Conservation (phyloP, 2,888 invertebrate species). For the Ectobius pallidus region DNA sequence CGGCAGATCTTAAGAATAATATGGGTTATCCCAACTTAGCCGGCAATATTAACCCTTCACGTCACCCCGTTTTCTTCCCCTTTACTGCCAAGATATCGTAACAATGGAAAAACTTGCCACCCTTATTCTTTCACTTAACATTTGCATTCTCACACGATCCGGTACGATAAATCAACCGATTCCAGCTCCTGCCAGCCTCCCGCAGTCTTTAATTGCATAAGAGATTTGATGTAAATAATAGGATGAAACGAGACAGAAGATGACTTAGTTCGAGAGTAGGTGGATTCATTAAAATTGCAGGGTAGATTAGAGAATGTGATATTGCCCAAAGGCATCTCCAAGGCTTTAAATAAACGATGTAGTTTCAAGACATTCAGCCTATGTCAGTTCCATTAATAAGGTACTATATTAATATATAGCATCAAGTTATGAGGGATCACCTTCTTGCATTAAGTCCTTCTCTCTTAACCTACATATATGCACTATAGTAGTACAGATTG, state of each 20-base stretch:
- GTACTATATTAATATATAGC: conserved; percentile 2
- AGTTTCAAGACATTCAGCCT: not conserved
- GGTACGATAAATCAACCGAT: too few relatives aligned
- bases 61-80: not conserved
- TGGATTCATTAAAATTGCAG: conserved; percentile 16
- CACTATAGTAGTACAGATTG: too few relatives aligned
- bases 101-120: too few relatives aligned
- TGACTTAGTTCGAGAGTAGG: not conserved
- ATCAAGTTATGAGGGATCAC: too few relatives aligned
- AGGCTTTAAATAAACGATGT: conserved; percentile 6
- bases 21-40: too few relatives aligned
- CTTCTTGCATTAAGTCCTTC: too few relatives aligned
- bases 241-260: not conserved
- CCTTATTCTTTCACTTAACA: too few relatives aligned
- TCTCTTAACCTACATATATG: too few relatives aligned
- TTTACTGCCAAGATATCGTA: too few relatives aligned
- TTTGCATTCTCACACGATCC: too few relatives aligned
- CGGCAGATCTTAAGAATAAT: too few relatives aligned
- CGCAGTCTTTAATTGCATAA: not conserved
- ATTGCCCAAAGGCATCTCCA: not conserved
- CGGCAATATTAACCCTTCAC: not conserved
- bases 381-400: not conserved
- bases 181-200: not conserved
- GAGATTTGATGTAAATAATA: not conserved
- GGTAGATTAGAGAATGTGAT: conserved; percentile 6